These are phyloP conservation scores for Trissolcus basalis DNA, from an alignment of 1,140 invertebrate species.

Conservation along the genomic window DNA sequence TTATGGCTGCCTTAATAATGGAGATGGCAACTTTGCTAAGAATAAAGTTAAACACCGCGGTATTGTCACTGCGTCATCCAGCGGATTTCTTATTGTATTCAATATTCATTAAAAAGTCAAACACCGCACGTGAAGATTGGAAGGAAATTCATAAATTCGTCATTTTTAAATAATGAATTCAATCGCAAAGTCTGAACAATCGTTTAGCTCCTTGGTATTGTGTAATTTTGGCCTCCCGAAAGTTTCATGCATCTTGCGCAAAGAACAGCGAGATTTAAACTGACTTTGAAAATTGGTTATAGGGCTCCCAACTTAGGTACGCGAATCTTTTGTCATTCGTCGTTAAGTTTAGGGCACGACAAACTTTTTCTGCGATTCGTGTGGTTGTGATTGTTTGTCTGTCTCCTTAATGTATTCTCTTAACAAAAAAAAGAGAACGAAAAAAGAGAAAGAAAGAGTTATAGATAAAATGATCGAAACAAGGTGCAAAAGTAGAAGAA, in stretches of 20 bases:
- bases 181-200: constrained; percentile 23
- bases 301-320: constrained; percentile 17
- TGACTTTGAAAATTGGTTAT: constrained; percentile 43
- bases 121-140: constrained; percentile 12
- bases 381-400: constrained; percentile 43
- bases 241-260: constrained; percentile 33
- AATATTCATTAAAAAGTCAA: constrained; percentile 33
- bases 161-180: constrained; percentile 39
- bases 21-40: constrained; percentile 11
- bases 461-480: constrained; percentile 48
- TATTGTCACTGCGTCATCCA: constrained; percentile 5
- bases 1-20: constrained; percentile 1
- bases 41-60: constrained; percentile 14
- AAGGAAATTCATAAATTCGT: constrained; percentile 27
- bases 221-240: constrained; percentile 23
- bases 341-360: constrained; percentile 27
- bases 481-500: constrained; percentile 46
- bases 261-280: constrained; percentile 30
- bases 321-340: constrained; percentile 41
- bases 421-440: not conserved
- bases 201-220: constrained; percentile 18
- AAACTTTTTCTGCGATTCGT: constrained; percentile 36
- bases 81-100: constrained; percentile 15
- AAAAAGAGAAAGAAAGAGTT: constrained; percentile 1
- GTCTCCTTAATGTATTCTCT: constrained; percentile 20